Base-by-base conservation (phyloP, 2,888 invertebrate genomes). In the Pecten maximus region DNA sequence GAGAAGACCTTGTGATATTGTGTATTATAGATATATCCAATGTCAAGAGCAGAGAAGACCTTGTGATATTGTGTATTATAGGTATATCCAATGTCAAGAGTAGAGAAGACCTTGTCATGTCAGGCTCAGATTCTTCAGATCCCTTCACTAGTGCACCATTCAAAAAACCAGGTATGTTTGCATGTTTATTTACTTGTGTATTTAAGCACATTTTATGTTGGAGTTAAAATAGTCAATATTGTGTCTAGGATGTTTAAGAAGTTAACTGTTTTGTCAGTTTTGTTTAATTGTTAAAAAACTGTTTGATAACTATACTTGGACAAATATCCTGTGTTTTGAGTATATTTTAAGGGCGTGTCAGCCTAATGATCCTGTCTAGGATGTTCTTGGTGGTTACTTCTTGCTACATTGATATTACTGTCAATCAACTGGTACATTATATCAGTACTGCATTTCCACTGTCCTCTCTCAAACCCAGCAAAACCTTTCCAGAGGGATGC, bases 121-220 rank as follows among this genome's bases (percentile, higher is more conserved):
- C 96, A 54, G 97, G 97, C n/a, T 97, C 97, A 91, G 97, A 97
- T 90, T 97, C 97, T 89, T 95, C 95, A 0, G 97, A 97, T 94
- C 98, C 98, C 28, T 98, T 98, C 97, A 98, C 98, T 94, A 98
- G 98, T 94, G 98, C 98, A 91, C 98, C 98, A 39, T 98, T 98
- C 96, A 98, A 97, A 97, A 97, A 95, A 92, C 94, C 95, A 91
- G 95, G 96, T 96, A 94, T 93, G 95, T 92, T 87, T 86, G 54
- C 35, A 86, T 40, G 40, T 60, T 16, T 86, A 39, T 60, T 8
- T 40, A 12, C 35, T 35, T 74, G 6, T 74, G 35, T 74, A 74
- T 28, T 35, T 74, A 35, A 35, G 74, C 74, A 74, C 74, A 74
- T 8, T 74, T 74, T n/a, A 60, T 60, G 40, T 87, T 87, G n/a